Evolutionary conservation across 2,888 invertebrate species (phyloP).

Genomic region (Trichacis sp.): DNA sequence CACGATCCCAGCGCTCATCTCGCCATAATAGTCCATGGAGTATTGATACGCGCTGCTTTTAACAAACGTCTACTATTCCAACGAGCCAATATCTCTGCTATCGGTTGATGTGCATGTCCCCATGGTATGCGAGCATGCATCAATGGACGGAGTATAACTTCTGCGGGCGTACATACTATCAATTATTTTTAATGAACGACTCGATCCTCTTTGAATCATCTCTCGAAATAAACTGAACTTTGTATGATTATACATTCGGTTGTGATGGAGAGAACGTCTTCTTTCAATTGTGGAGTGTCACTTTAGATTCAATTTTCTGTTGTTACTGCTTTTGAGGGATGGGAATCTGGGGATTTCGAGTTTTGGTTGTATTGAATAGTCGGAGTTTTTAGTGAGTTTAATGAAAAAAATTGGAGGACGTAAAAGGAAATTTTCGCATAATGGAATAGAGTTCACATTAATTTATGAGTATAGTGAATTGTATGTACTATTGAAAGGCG

Average conservation of each 20-base stretch:
- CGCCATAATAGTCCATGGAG: constrained; percentile 41
- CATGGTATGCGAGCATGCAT: constrained; percentile 22
- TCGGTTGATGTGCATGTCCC: constrained; percentile 38
- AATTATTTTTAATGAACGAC: not conserved
- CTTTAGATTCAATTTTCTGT: no score
- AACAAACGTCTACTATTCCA: constrained; percentile 47
- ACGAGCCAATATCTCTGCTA: constrained; percentile 36
- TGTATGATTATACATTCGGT: not conserved
- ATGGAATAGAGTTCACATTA: no score
- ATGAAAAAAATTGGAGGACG: no score
- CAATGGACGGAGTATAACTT: constrained; percentile 5
- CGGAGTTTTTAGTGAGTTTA: no score
- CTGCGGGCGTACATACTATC: not conserved
- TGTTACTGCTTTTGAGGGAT: no score
- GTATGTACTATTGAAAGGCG: no score
- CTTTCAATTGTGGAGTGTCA: no score
- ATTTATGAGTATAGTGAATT: no score
- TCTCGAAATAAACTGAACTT: no score
- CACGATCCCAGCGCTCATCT: constrained; percentile 33
- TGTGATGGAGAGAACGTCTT: not conserved
- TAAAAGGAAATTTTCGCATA: no score
- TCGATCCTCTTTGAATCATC: constrained; percentile 1
- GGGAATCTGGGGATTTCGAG: no score
- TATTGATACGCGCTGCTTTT: constrained; percentile 43
- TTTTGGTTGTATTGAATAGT: no score